Conservation (phyloP, 37 sponge, comb jelly and placozoan species). For the Tethya wilhelma region DNA sequence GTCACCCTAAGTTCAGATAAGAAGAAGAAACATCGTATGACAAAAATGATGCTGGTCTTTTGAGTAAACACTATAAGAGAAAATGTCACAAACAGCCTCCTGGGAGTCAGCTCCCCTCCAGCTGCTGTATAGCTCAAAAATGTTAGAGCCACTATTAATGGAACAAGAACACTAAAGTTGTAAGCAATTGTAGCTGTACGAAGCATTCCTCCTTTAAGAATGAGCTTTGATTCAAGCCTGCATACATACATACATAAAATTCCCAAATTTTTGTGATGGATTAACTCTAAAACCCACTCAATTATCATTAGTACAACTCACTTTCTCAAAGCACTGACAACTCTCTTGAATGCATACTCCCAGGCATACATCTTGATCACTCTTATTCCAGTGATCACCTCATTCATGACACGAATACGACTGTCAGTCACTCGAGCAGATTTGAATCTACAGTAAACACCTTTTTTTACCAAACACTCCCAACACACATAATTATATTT, state of each 20-base stretch:
- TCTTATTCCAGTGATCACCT: constrained; percentile 84
- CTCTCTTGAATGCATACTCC: constrained; percentile 81
- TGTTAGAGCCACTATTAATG: constrained; percentile 24
- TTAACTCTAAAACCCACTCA: too few species aligned
- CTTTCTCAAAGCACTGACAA: constrained; percentile 33
- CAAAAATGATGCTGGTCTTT: background rate
- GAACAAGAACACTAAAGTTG: background rate
- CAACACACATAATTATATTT: too few species aligned
- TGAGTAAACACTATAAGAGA: constrained; percentile 12
- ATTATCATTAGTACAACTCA: too few species aligned
- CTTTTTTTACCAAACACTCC: too few species aligned
- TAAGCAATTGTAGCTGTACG: background rate
- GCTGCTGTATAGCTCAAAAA: constrained; percentile 1
- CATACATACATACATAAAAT: too few species aligned
- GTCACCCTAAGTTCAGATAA: constrained; percentile 41
- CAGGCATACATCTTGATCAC: constrained; percentile 94
- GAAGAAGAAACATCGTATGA: background rate
- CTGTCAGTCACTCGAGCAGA: constrained; percentile 75
- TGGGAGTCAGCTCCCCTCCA: constrained; percentile 36
- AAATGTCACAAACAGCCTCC: constrained; percentile 33
- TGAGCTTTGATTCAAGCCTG: too few species aligned
- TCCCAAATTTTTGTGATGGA: too few species aligned
- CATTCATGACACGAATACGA: constrained; percentile 80
- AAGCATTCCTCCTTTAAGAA: too few species aligned
- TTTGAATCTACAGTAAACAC: constrained; percentile 53